Evolutionary conservation across 2,888 invertebrate species (phyloP).

Genomic region (Phymatocera aterrima): DNA sequence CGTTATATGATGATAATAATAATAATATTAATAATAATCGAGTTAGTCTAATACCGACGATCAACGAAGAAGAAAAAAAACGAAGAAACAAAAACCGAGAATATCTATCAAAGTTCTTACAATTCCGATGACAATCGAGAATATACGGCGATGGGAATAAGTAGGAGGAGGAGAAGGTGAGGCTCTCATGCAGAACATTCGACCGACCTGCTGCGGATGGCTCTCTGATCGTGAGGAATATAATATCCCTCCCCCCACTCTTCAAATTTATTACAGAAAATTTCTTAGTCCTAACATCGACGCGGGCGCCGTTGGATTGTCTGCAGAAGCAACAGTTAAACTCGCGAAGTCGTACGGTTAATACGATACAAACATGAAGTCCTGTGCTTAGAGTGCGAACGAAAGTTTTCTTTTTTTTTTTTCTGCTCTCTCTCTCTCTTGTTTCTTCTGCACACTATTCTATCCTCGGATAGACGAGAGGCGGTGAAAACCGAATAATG

Average conservation of each 20-base stretch:
- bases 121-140: slow-evolving; percentile 16
- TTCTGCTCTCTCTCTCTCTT: not conserved
- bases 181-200: slow-evolving; percentile 31
- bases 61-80: not conserved
- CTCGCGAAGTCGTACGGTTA: slow-evolving; percentile 20
- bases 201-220: too few species aligned
- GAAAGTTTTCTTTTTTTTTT: not conserved
- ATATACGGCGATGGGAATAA: not conserved
- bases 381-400: slow-evolving; percentile 18
- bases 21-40: not conserved
- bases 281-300: too few species aligned
- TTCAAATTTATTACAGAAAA: too few species aligned
- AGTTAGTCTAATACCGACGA: not conserved
- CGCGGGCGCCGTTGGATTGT: not conserved
- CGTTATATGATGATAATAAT: not conserved
- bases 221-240: too few species aligned
- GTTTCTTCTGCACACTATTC: too few species aligned
- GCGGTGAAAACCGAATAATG: too few species aligned
- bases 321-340: slow-evolving; percentile 26
- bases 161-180: not conserved
- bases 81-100: not conserved
- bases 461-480: not conserved
- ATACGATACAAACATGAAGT: slow-evolving; percentile 1
- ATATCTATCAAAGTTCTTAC: not conserved
- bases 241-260: not conserved